Conservation (phyloP, 2,888 invertebrate genomes). For the Campoletis raptor region DNA sequence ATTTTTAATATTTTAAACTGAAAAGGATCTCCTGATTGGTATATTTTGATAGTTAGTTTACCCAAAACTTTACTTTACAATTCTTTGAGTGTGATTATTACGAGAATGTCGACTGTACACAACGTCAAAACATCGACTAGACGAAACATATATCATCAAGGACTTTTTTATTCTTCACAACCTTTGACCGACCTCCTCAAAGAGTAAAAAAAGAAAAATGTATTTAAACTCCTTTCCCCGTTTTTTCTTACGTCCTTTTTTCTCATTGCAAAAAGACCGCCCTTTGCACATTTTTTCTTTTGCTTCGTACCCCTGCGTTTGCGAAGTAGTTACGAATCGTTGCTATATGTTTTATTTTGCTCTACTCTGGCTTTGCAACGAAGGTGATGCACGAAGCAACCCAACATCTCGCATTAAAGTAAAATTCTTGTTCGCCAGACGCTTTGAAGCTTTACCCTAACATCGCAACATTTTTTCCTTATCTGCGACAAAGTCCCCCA, state of each 20-base stretch:
- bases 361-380: slow-evolving; percentile 23
- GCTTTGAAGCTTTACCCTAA: slow-evolving; percentile 30
- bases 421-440: slow-evolving; percentile 35
- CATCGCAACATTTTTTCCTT: background rate
- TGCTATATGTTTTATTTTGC: slow-evolving; percentile 38
- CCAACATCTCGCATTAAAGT: background rate
- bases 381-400: slow-evolving; percentile 27
- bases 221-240: slow-evolving; percentile 7
- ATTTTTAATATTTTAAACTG: no score
- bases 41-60: no score
- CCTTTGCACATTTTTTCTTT: background rate
- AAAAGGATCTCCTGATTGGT: no score
- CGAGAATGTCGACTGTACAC: slow-evolving; percentile 18
- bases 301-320: background rate
- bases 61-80: background rate
- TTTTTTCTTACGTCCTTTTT: background rate
- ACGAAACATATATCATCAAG: slow-evolving; percentile 32
- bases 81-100: background rate
- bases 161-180: slow-evolving; percentile 36
- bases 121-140: slow-evolving; percentile 17
- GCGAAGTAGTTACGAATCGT: slow-evolving; percentile 8
- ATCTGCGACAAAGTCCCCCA: background rate
- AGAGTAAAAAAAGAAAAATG: background rate
- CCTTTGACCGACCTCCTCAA: slow-evolving; percentile 24
- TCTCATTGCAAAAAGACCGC: background rate